Percentiles rank a stretch among this genome's conserved stretches.
Evolutionary conservation across 2,797 vertebrate genomes (phyloP).

Genomic region (Loriculus beryllinus): DNA sequence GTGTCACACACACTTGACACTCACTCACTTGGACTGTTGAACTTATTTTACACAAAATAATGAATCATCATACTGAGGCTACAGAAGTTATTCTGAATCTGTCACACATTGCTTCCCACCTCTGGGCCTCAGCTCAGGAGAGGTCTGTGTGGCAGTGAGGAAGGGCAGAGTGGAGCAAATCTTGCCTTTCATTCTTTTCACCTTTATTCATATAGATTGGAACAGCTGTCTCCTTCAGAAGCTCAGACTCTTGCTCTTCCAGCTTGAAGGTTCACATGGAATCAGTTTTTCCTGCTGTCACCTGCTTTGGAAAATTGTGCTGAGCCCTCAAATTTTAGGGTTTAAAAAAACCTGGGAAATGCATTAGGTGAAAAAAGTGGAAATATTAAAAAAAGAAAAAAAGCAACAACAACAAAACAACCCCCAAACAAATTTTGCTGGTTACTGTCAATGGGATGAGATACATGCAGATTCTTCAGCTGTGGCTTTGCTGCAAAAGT

Average conservation of each 20-base stretch:
- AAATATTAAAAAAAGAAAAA: not conserved
- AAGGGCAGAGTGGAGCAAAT: not conserved
- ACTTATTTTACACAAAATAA: not conserved
- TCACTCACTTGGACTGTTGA: not conserved
- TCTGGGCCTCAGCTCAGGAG: not conserved
- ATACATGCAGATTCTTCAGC: not conserved
- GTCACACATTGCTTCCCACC: not conserved
- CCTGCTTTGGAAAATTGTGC: not conserved
- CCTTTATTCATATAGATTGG: not conserved
- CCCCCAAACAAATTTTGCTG: not conserved
- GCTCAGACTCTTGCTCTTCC: not conserved
- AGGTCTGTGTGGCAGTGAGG: not conserved
- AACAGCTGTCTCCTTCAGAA: not conserved
- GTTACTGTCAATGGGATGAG: not conserved
- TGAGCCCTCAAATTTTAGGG: not conserved
- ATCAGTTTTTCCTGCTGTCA: not conserved
- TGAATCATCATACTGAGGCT: not conserved
- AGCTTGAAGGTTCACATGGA: not conserved
- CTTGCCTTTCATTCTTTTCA: not conserved
- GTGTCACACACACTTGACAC: not conserved
- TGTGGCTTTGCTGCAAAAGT: not conserved
- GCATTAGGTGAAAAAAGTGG: not conserved
- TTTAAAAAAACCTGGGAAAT: not conserved
- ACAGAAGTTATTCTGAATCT: not conserved
- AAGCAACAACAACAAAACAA: not conserved